Evolutionary conservation across 2,113 vertebrate species (phyloP).

Genomic region (Conger conger): DNA sequence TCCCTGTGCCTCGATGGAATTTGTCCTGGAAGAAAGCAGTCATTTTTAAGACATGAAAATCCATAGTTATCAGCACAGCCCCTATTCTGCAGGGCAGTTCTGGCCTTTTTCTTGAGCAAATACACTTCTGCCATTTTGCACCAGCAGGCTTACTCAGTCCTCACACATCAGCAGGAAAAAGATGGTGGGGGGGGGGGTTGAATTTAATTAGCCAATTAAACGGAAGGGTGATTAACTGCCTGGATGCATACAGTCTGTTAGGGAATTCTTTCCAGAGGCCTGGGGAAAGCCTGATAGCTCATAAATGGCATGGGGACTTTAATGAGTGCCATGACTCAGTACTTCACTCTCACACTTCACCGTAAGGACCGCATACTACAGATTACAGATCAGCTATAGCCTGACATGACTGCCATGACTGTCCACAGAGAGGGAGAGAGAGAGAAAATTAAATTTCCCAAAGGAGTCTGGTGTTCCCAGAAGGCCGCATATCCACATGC

Average conservation of each 20-base stretch:
- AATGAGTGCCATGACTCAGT: neutral
- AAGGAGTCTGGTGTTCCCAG: neutral
- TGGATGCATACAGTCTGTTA: neutral
- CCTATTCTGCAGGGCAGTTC: neutral
- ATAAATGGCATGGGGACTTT: neutral
- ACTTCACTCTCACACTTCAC: neutral
- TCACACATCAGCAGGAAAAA: neutral
- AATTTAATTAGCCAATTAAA: slow-evolving; percentile 2
- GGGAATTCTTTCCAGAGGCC: neutral
- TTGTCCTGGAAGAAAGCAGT: neutral
- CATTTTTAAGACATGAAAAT: neutral
- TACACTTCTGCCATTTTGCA: neutral
- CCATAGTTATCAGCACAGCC: neutral
- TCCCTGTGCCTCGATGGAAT: neutral
- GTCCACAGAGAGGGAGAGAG: neutral
- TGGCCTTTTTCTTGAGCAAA: neutral
- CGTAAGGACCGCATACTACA: neutral
- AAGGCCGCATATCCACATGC: neutral
- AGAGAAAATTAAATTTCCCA: neutral
- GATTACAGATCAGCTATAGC: neutral
- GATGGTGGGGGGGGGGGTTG: neutral
- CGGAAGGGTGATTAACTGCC: neutral
- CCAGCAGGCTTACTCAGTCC: neutral
- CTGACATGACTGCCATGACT: neutral
- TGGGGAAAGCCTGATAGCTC: neutral